Base-by-base conservation (phyloP, 2,888 invertebrate species). In the Pachydiplax longipennis region DNA sequence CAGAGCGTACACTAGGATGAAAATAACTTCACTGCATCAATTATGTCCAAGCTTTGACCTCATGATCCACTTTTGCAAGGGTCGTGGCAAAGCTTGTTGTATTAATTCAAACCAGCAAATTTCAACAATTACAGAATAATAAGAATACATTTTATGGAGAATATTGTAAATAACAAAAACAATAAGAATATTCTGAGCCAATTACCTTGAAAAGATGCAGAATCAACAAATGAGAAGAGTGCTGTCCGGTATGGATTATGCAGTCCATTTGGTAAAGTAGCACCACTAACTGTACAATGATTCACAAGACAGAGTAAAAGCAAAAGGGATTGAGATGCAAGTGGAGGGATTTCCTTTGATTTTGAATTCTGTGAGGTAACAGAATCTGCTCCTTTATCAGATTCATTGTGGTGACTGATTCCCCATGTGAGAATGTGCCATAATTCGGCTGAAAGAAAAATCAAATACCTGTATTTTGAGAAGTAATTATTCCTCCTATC, bases 311-410 rank as follows among this genome's bases (percentile, higher is more conserved):
- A 97, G 91, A 99, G 95, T 48, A 99, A 95, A 87, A 99, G 95
- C 40, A 99, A 95, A 91, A 99, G 95, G 92, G 99, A 98, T 94
- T 99, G 98, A 94, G 97, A 98, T 91, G 99, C 98, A 92, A 99
- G 95, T 0, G 94, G 93, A 22, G 90, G 58, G 81, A 94, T 91
- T 83, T 91, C 80, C 13, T 91, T 91, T 81, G 97, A 97, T 35
- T 92, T 92, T 61, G 92, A 92, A n/a, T 92, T 92, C 82, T 92
- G 92, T 61, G 91, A 92, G 61, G 92, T 91, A 53, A 92, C 92
- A 22, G 91, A 40, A n/a, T 92, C 91, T 61, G 92, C 92, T 22
- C 91, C 91, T 31, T 92, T 91, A 53, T 91, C 90, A 10, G 91
- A 35, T 13, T 81, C 90, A 25, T 73, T 53, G 13, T 48, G 90